These are phyloP conservation scores for Heliconius aoede DNA, from an alignment of 2,888 invertebrate genomes.

Conservation along the genomic window DNA sequence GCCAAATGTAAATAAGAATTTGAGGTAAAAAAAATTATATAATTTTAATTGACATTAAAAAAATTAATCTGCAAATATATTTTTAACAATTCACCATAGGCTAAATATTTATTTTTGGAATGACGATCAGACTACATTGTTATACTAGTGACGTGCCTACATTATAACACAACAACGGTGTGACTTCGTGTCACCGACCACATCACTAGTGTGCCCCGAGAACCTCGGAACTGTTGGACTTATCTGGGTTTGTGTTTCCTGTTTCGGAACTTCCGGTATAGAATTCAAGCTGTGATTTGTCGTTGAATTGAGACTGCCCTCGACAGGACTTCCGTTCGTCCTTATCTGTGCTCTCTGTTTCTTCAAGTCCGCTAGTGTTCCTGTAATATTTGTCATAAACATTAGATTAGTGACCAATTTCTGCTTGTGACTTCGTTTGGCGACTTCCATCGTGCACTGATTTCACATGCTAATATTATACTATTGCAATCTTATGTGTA, in stretches of 20 bases:
- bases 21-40: not conserved
- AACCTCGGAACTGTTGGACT: conserved; percentile 84
- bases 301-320: conserved; percentile 72
- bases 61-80: conserved; percentile 2
- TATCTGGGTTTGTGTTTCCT: conserved; percentile 70
- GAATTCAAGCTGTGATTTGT: conserved; percentile 77
- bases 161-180: conserved; percentile 90
- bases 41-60: not conserved
- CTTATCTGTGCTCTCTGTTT: conserved; percentile 94
- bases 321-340: conserved; percentile 84
- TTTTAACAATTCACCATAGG: not conserved
- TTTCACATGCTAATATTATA: conserved; percentile 17
- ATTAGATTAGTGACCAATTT: conserved; percentile 12
- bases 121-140: conserved; percentile 70
- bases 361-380: conserved; percentile 95
- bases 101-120: conserved; percentile 65
- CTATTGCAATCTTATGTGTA: not conserved
- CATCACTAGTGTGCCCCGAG: conserved; percentile 90
- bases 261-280: conserved; percentile 69
- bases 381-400: conserved; percentile 64
- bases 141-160: conserved; percentile 65
- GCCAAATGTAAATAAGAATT: not conserved
- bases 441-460: conserved; percentile 24
- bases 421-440: conserved; percentile 2
- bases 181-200: conserved; percentile 88